Evolutionary conservation across 2,113 vertebrate genomes (phyloP).

Genomic region (Sceloporus undulatus): DNA sequence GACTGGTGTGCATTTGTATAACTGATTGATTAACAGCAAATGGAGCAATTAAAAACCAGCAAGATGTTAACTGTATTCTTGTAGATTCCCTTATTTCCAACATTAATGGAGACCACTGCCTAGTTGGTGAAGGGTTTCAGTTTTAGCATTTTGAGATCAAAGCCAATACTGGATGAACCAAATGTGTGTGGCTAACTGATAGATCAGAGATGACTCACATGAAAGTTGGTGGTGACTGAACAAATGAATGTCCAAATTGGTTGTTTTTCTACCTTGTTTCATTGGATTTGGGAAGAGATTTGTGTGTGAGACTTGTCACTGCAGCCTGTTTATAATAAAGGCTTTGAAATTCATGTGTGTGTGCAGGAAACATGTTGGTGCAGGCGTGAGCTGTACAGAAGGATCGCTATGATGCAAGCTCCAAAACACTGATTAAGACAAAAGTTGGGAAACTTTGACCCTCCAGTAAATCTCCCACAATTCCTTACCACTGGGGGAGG

Average conservation of each 20-base stretch:
- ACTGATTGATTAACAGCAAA: too few species aligned
- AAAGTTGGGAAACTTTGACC: too few species aligned
- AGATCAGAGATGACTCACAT: background rate
- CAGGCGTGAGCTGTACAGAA: too few species aligned
- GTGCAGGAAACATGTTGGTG: background rate
- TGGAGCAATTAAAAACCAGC: background rate
- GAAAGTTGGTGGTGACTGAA: background rate
- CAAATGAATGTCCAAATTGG: background rate
- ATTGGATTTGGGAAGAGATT: background rate
- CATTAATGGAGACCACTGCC: background rate
- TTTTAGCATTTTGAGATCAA: background rate
- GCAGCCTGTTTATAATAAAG: background rate
- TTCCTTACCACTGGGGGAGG: too few species aligned
- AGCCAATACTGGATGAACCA: too few species aligned
- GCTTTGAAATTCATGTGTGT: background rate
- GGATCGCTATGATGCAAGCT: too few species aligned
- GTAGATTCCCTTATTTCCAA: background rate
- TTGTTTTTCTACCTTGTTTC: background rate
- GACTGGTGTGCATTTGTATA: too few species aligned
- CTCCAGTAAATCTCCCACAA: too few species aligned
- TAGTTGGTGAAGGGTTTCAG: background rate
- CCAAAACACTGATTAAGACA: too few species aligned
- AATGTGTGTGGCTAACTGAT: accelerated
- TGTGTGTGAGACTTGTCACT: background rate
- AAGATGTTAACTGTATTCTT: background rate